Percentiles rank a stretch among this genome's conserved stretches.
These are phyloP conservation scores for Agapornis roseicollis DNA, from an alignment of 2,113 vertebrate species.

Conservation along the genomic window DNA sequence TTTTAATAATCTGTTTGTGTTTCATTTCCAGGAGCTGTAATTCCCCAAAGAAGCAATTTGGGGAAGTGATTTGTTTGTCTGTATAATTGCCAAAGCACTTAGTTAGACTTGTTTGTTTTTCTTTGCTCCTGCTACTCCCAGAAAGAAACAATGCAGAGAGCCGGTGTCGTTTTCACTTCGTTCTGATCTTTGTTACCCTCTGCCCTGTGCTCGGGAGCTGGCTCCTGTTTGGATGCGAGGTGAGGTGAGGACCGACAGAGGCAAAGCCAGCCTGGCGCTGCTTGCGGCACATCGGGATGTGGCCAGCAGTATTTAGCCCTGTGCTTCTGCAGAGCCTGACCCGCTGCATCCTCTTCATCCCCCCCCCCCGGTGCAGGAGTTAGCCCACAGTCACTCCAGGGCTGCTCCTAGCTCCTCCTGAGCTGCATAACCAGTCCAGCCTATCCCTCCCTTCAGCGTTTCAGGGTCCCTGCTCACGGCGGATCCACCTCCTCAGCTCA, in stretches of 20 bases:
- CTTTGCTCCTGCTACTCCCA: constrained; percentile 46
- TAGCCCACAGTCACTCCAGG: neutral
- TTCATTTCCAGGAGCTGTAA: constrained; percentile 90
- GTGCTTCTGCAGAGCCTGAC: neutral
- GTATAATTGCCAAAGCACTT: constrained; percentile 86
- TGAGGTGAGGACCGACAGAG: neutral
- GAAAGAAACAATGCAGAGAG: neutral
- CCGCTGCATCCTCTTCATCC: neutral
- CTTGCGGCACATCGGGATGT: fast-evolving
- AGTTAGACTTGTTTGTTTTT: constrained; percentile 81
- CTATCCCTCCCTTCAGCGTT: fast-evolving
- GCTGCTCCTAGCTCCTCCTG: fast-evolving
- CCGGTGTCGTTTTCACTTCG: neutral
- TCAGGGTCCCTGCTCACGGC: too few relatives aligned
- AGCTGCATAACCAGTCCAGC: neutral
- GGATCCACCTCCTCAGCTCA: neutral
- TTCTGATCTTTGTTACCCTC: neutral
- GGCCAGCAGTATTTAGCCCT: neutral
- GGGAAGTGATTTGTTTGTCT: constrained; percentile 91
- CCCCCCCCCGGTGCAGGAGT: fast-evolving
- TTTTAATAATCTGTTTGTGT: constrained; percentile 97
- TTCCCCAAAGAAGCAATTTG: constrained; percentile 93
- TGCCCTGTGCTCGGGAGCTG: neutral
- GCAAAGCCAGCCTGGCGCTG: neutral
- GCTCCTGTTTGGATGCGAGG: neutral